Evolutionary conservation across 1,140 invertebrate species (phyloP), one percentile per base, ranked within the genome.

Genomic region (Rhyacophila brunnea): DNA sequence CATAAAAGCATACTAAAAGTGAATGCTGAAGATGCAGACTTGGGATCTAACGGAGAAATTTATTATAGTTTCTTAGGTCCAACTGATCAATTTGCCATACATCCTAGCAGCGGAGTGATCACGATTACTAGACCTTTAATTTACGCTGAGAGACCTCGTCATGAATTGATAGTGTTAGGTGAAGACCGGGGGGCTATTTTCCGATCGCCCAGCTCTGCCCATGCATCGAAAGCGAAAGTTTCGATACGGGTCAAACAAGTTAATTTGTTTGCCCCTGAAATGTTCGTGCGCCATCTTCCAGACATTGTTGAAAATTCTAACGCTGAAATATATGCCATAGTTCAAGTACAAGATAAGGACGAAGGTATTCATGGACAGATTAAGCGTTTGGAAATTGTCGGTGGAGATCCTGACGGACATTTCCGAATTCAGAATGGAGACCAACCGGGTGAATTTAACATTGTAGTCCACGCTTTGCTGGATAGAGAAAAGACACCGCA

Each of bases 1-100:
- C 91, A 96, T 75, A 81, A 83, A 32, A 91, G 85, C 65, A 85
- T 93, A 43, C 70, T 89, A 3, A 84, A 81, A 67, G 89, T 93
- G 15, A 84, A 84, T 10, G 96, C 95, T 0, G 93, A 93, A 68
- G 96, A 98, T 77, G 93, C 95, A 6, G 95, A 99, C 74, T 78
- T 95, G 9, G 95, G 95, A 0, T 83, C 91, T 45, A 98, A 98
- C 72, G 93, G 93, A 1, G 93, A 98, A 78, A 93, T 98, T 65
- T 98, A 98, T 74, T 99, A 97, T 73, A 96, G 91, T 73, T 89
- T 98, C 65, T 79, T 83, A n/a, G 84, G 94, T 58, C 77, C 83
- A 13, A 93, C 87, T 5, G 86, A 92, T 62, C 85, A 88, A 60
- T 97, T 97, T 73, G 89, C 92, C 5, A 87, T 97, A 53, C 92